Evolutionary conservation across 2,888 invertebrate species (phyloP).

Genomic region (Drosophila paramelanica): DNA sequence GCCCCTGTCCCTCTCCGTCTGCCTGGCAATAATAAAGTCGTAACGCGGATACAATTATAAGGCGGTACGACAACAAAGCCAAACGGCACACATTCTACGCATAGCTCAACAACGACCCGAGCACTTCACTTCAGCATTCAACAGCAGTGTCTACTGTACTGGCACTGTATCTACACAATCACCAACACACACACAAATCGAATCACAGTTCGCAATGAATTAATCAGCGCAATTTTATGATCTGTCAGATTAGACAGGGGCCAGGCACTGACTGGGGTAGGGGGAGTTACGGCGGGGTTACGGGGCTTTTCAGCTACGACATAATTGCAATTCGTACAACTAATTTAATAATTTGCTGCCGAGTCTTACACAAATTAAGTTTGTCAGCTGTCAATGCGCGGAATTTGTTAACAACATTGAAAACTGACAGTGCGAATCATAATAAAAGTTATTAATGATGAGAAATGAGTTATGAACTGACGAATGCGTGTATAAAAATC

Average conservation of each 20-base stretch:
- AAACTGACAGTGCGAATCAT: slow-evolving; percentile 83
- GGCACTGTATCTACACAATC: slow-evolving; percentile 34
- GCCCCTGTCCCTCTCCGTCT: too few relatives aligned
- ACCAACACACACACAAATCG: background rate
- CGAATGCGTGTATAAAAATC: background rate
- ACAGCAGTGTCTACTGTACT: slow-evolving; percentile 49
- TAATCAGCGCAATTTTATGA: slow-evolving; percentile 70
- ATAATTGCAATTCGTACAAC: slow-evolving; percentile 75
- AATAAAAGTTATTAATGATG: slow-evolving; percentile 81
- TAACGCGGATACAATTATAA: slow-evolving; percentile 77
- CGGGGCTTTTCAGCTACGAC: slow-evolving; percentile 8
- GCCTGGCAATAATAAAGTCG: slow-evolving; percentile 77
- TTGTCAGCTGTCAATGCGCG: slow-evolving; percentile 82
- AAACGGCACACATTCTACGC: slow-evolving; percentile 68
- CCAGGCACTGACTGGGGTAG: too few relatives aligned
- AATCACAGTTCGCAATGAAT: slow-evolving; percentile 66
- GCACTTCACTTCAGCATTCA: slow-evolving; percentile 9
- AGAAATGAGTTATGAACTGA: slow-evolving; percentile 81
- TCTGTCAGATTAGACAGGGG: slow-evolving; percentile 24
- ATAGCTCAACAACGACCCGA: slow-evolving; percentile 39
- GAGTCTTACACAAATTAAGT: slow-evolving; percentile 78
- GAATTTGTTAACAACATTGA: slow-evolving; percentile 84
- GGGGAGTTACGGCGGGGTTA: too few relatives aligned
- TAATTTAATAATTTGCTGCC: slow-evolving; percentile 74
- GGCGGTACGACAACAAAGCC: slow-evolving; percentile 71